Evolutionary conservation across 2,797 vertebrate genomes (phyloP).

Genomic region (Vipera ursinii): DNA sequence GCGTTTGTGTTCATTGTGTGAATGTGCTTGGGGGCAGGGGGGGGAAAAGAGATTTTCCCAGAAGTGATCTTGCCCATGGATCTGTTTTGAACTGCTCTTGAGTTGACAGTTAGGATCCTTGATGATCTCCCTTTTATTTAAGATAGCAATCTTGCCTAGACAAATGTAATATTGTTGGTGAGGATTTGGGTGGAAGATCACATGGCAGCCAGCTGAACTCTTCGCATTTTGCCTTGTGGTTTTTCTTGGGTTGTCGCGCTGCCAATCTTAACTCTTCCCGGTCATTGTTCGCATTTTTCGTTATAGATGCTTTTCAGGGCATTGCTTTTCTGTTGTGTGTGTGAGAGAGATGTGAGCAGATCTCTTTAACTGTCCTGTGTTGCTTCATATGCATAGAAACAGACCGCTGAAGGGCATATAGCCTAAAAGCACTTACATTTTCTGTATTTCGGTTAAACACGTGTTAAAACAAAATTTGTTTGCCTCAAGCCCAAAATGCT

Average conservation of each 20-base stretch:
- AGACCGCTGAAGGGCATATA: neutral
- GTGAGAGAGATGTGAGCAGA: neutral
- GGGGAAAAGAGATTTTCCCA: conserved; percentile 40
- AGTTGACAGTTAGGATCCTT: conserved; percentile 49
- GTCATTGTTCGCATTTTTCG: conserved; percentile 56
- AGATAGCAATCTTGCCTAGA: conserved; percentile 59
- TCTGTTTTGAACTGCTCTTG: conserved; percentile 47
- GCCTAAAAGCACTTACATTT: neutral
- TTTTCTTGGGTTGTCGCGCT: conserved; percentile 54
- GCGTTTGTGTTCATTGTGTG: neutral
- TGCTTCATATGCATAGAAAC: neutral
- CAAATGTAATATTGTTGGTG: conserved; percentile 56
- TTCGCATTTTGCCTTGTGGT: neutral
- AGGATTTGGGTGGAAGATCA: conserved; percentile 55
- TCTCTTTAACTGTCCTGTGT: neutral
- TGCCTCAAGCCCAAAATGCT: neutral
- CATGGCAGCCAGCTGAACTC: conserved; percentile 48
- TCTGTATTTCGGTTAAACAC: neutral
- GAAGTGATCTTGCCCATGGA: conserved; percentile 26
- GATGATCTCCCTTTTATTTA: conserved; percentile 48
- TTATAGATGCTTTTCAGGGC: conserved; percentile 44
- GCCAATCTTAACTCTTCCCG: conserved; percentile 57
- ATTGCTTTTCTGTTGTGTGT: conserved; percentile 42
- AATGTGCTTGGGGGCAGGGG: neutral
- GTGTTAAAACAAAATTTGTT: neutral